Evolutionary conservation across 2,888 invertebrate genomes (phyloP), one percentile per base, ranked within the genome.

Genomic region (Lycia hirtaria): DNA sequence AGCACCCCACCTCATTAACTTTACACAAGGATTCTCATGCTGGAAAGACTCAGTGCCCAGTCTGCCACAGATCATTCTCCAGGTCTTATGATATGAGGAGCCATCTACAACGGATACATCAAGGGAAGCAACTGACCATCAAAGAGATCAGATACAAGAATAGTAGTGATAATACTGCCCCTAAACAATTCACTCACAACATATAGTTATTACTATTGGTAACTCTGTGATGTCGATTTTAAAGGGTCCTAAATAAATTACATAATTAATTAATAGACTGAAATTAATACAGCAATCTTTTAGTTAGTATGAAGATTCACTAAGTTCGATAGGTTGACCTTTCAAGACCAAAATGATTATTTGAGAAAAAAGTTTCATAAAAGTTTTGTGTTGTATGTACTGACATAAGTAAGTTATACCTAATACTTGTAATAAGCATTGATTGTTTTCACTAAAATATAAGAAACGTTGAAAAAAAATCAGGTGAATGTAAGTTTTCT

Each of bases 31-130:
- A 93, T 75, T 93, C 94, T 40, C 94, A 94, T 68, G 93, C 93
- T 48, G 94, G 94, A 20, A 94, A 94, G 78, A 94, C 94, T 17
- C 93, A 93, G 70, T 94, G 94, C 68, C 94, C 94, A 7, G 93
- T 94, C 48, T 94, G 94, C 68, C 93, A 92, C 64, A 87, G 94
- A 63, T 93, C 93, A 58, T 94, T 94, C 76, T 94, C 94, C 66
- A 83, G 94, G 59, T 94, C 93, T 60, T 94, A 94, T 71, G 93
- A 94, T 65, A 94, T 94, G 94, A 85, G 93, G 65, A 92, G 93
- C 67, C 94, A 94, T 65, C 77, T 94, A 32, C 90, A 93, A 76
- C 88, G 93, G 76, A 93, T 94, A 82, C 94, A 94, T 73, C 93
- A 93, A 76, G 93, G 91, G 19, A 91, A 92, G 73, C 92, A 92